These are phyloP conservation scores for Epinephelus cyanopodus DNA, from an alignment of 2,113 vertebrate genomes.

Conservation along the genomic window DNA sequence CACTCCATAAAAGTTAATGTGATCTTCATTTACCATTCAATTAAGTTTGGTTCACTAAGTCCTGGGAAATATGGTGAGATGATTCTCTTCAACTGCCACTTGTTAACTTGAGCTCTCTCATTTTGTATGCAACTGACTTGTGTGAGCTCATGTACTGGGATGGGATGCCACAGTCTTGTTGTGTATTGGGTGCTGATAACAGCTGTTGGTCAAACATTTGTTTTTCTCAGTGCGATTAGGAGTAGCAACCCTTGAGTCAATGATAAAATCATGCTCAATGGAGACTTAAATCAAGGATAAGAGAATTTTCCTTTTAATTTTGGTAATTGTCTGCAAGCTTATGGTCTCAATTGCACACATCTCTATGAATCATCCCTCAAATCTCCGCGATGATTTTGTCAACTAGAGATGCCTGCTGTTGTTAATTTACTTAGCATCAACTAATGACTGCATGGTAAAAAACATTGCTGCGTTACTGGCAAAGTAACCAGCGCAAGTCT, in stretches of 20 bases:
- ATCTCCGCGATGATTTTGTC: constrained; percentile 34
- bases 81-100: not conserved
- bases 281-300: constrained; percentile 15
- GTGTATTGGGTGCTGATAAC: not conserved
- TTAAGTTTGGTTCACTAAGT: not conserved
- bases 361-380: constrained; percentile 35
- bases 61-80: not conserved
- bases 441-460: constrained; percentile 40
- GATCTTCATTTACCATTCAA: not conserved
- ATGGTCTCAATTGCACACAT: constrained; percentile 23
- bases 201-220: not conserved
- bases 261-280: not conserved
- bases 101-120: not conserved
- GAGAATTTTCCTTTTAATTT: constrained; percentile 9
- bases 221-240: not conserved
- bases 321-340: constrained; percentile 3
- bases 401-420: constrained; percentile 46
- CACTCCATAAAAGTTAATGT: too few species aligned
- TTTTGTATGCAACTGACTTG: not conserved
- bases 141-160: not conserved
- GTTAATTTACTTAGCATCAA: constrained; percentile 47
- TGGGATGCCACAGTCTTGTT: not conserved
- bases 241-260: not conserved
- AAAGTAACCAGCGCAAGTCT: constrained; percentile 36
- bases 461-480: constrained; percentile 25